Evolutionary conservation across 2,113 vertebrate genomes (phyloP).

Genomic region (Poeciliopsis turrubarensis): DNA sequence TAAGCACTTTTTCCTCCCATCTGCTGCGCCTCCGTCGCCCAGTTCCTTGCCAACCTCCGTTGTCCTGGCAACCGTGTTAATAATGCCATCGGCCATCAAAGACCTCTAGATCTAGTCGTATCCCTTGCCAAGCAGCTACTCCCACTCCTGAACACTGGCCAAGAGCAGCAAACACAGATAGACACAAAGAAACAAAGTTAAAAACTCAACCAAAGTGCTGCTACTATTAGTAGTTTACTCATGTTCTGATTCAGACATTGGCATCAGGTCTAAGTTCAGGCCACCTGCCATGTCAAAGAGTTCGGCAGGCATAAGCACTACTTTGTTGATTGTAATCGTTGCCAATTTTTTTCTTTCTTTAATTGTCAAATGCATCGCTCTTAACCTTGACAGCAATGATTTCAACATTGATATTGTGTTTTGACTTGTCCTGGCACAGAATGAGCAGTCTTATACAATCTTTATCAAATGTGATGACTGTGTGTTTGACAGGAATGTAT

Average conservation of each 20-base stretch:
- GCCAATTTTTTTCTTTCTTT: constrained; percentile 3
- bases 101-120: constrained; percentile 62
- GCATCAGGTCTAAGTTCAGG: constrained; percentile 1
- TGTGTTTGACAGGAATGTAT: constrained; percentile 78
- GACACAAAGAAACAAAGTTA: constrained; percentile 36
- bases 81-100: constrained; percentile 64
- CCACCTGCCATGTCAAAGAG: constrained; percentile 16
- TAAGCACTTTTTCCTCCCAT: constrained; percentile 70
- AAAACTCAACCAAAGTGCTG: constrained; percentile 39
- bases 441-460: constrained; percentile 75
- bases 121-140: constrained; percentile 74
- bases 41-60: constrained; percentile 56
- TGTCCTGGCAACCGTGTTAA: constrained; percentile 71
- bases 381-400: constrained; percentile 48
- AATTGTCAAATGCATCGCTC: constrained; percentile 35
- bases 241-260: constrained; percentile 18
- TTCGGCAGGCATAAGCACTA: constrained; percentile 5
- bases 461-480: constrained; percentile 68
- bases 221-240: constrained; percentile 15
- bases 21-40: constrained; percentile 40
- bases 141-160: constrained; percentile 60
- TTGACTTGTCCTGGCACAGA: constrained; percentile 63
- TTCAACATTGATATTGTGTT: constrained; percentile 48
- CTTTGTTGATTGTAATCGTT: constrained; percentile 21
- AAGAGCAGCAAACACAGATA: constrained; percentile 44